A percentile compares a stretch with the other conserved stretches of the same genome.
Conservation (phyloP, 2,113 vertebrate genomes). For the Eurystomus gularis region DNA sequence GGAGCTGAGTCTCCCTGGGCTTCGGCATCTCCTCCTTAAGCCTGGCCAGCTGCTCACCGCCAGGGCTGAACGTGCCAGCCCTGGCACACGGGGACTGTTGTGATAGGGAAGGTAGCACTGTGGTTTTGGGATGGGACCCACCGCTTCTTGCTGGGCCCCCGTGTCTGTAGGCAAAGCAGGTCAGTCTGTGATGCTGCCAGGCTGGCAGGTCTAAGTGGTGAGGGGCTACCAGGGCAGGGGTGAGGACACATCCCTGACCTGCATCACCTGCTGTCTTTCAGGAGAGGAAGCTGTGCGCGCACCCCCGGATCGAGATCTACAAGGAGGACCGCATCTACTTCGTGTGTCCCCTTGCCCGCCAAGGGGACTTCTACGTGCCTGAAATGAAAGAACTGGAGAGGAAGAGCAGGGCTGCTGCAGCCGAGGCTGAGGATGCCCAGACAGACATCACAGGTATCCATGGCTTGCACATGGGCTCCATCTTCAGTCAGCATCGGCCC, state of each 20-base stretch:
- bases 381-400: conserved; percentile 87
- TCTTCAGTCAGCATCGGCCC: rapidly evolving
- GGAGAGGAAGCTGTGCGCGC: conserved; percentile 91
- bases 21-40: background rate
- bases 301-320: conserved; percentile 90
- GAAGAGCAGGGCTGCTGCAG: conserved; percentile 75
- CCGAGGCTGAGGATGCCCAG: conserved; percentile 77
- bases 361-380: conserved; percentile 92
- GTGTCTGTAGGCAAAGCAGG: rapidly evolving
- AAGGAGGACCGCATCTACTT: conserved; percentile 86
- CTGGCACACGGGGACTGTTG: rapidly evolving
- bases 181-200: background rate
- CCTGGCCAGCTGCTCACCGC: rapidly evolving
- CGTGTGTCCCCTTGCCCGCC: conserved; percentile 89
- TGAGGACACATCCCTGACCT: background rate
- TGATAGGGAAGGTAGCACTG: background rate
- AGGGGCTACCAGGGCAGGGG: background rate
- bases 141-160: rapidly evolving
- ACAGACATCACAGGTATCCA: conserved; percentile 84
- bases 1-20: background rate
- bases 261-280: conserved; percentile 41
- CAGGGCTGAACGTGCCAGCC: background rate
- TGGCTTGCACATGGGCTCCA: rapidly evolving
- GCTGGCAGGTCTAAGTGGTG: rapidly evolving
- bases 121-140: background rate